These are phyloP conservation scores for Drosophila rubida DNA, from an alignment of 2,888 invertebrate species.

Conservation along the genomic window DNA sequence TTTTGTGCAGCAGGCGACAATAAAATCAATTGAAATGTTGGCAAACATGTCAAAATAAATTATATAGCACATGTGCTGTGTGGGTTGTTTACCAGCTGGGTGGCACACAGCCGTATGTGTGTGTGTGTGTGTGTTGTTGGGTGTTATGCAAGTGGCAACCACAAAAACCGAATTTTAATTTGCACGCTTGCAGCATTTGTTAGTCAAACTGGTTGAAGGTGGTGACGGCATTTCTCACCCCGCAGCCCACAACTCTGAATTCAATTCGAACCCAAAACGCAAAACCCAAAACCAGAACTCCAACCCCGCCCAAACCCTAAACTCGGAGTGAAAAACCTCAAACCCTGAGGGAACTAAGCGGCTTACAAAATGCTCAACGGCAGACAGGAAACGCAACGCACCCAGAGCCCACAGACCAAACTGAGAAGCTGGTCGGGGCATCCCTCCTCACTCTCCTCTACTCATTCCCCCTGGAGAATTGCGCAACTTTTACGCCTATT, in stretches of 20 bases:
- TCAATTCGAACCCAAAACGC: conserved; percentile 26
- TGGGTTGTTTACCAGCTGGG: conserved; percentile 67
- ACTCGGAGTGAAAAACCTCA: conserved; percentile 22
- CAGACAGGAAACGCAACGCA: conserved; percentile 59
- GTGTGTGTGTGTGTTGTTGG: conserved; percentile 24
- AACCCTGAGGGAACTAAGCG: conserved; percentile 68
- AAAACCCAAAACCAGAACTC: not conserved
- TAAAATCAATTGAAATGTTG: conserved; percentile 85
- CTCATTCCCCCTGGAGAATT: conserved; percentile 46
- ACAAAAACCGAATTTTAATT: conserved; percentile 80
- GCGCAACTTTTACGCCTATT: conserved; percentile 79
- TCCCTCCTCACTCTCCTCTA: not conserved
- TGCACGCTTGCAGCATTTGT: conserved; percentile 80
- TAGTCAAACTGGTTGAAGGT: conserved; percentile 66
- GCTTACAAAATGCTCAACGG: conserved; percentile 74
- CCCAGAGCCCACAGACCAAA: conserved; percentile 17
- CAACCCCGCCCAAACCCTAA: conserved; percentile 1
- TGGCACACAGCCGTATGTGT: conserved; percentile 14
- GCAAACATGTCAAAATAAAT: conserved; percentile 85
- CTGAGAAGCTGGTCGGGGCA: conserved; percentile 16
- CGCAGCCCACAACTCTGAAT: conserved; percentile 16
- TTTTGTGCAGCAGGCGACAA: conserved; percentile 67
- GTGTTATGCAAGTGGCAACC: conserved; percentile 78
- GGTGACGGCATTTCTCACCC: conserved; percentile 17
- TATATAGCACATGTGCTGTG: conserved; percentile 67